Evolutionary conservation across 2,888 invertebrate genomes (phyloP).

Genomic region (Pachycephus smyrnensis): DNA sequence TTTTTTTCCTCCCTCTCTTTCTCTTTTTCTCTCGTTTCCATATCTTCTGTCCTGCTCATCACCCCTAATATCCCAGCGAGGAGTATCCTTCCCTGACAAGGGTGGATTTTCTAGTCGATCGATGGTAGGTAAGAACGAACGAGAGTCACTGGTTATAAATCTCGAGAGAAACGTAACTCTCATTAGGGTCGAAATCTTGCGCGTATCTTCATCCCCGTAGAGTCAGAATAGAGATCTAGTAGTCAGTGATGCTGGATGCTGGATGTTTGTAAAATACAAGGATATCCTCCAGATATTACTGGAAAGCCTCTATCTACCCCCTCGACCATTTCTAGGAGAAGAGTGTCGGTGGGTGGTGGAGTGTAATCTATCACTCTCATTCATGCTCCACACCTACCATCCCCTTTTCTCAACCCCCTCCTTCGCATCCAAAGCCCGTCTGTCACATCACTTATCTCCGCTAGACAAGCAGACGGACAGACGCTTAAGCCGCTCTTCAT

Average conservation of each 20-base stretch:
- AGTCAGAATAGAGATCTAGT: neutral
- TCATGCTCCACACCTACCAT: constrained; percentile 26
- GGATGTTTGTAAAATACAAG: neutral
- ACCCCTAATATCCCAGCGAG: neutral
- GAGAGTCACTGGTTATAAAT: neutral
- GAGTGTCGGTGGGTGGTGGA: constrained; percentile 40
- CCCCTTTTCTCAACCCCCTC: constrained; percentile 11
- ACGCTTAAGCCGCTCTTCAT: constrained; percentile 31
- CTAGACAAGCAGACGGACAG: constrained; percentile 32
- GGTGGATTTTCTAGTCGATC: neutral
- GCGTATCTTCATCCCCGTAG: neutral
- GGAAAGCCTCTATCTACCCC: neutral
- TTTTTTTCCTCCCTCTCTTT: neutral
- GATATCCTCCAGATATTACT: neutral
- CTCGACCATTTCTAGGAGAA: constrained; percentile 19
- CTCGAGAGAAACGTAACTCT: neutral
- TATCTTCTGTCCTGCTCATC: neutral
- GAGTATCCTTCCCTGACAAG: neutral
- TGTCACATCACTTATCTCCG: constrained; percentile 39
- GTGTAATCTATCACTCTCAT: constrained; percentile 52
- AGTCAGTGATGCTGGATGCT: neutral
- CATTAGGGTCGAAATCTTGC: neutral
- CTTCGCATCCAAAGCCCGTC: constrained; percentile 9
- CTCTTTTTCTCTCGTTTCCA: neutral
- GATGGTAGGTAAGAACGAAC: neutral